Percentiles rank a stretch among this genome's conserved stretches.
phyloP scores from a whole-genome alignment of 2,113 vertebrate species.

The Pluvianellus socialis region DNA sequence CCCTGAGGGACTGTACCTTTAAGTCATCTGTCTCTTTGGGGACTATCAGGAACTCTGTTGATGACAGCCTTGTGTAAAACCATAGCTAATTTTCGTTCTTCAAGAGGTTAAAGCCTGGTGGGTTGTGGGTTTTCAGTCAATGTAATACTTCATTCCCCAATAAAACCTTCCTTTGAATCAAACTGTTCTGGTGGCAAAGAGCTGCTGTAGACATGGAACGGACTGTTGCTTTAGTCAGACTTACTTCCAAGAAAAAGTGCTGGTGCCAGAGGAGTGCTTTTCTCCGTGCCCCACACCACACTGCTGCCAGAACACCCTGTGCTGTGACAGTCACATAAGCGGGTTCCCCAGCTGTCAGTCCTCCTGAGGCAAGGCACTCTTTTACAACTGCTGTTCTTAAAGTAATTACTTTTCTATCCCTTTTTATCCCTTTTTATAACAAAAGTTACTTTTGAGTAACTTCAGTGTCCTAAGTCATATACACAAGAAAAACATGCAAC shows the following conservation, averaged over 20 bases:
- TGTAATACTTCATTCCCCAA: conserved; percentile 43
- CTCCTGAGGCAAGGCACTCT: neutral
- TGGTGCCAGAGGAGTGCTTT: fast-evolving
- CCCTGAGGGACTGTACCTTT: conserved; percentile 90
- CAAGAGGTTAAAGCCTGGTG: neutral
- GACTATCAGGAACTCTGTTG: neutral
- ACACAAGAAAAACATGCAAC: neutral
- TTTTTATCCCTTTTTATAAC: neutral
- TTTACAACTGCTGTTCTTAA: neutral
- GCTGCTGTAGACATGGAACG: fast-evolving
- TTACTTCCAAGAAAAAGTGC: neutral
- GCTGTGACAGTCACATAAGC: too few relatives aligned
- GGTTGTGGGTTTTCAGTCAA: neutral
- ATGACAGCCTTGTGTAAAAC: neutral
- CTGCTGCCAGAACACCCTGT: fast-evolving
- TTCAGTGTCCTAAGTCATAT: neutral
- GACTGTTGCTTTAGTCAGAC: neutral
- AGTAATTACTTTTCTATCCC: neutral
- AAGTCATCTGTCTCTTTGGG: neutral
- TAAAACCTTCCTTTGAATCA: conserved; percentile 62
- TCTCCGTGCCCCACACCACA: fast-evolving
- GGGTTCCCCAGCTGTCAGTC: too few relatives aligned
- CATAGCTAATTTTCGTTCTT: neutral
- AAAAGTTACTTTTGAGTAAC: neutral
- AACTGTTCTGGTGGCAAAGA: neutral